phyloP scores from a whole-genome alignment of 2,888 invertebrate species.

The Morpho helenor region DNA sequence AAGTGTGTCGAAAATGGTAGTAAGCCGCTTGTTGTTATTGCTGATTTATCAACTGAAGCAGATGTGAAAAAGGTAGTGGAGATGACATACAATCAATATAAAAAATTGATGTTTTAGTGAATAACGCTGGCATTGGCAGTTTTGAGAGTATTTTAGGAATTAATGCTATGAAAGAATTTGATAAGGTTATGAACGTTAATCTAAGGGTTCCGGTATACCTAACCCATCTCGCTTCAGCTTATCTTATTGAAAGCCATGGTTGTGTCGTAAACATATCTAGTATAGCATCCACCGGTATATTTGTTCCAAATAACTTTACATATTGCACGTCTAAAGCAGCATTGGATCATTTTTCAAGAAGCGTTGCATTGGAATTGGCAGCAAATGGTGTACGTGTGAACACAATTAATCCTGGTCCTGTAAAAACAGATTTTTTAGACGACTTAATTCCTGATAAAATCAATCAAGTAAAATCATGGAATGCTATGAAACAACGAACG shows the following conservation, averaged over 20 bases:
- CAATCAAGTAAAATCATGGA: not conserved
- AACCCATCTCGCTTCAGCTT: slow-evolving; percentile 31
- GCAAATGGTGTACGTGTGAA: slow-evolving; percentile 81
- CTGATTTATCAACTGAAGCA: slow-evolving; percentile 24
- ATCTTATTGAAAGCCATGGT: slow-evolving; percentile 36
- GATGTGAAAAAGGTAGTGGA: slow-evolving; percentile 59
- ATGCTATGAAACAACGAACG: slow-evolving; percentile 11
- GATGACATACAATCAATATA: slow-evolving; percentile 71
- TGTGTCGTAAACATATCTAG: slow-evolving; percentile 35
- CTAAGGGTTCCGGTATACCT: slow-evolving; percentile 27
- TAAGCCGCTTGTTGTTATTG: slow-evolving; percentile 19
- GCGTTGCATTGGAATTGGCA: slow-evolving; percentile 82
- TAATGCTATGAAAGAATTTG: slow-evolving; percentile 34
- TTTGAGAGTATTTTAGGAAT: slow-evolving; percentile 30
- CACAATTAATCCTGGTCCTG: slow-evolving; percentile 75
- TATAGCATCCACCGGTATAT: slow-evolving; percentile 18
- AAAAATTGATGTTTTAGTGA: slow-evolving; percentile 39
- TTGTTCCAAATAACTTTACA: slow-evolving; percentile 18
- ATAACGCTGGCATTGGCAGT: slow-evolving; percentile 35
- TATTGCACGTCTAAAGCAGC: slow-evolving; percentile 40
- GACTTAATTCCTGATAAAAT: slow-evolving; percentile 5
- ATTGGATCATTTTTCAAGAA: slow-evolving; percentile 85
- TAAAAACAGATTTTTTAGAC: slow-evolving; percentile 22
- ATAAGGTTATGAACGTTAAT: slow-evolving; percentile 24
- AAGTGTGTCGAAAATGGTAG: slow-evolving; percentile 23